Conservation (phyloP, 2,888 invertebrate genomes). For the Rhagophthalmus giganteus region DNA sequence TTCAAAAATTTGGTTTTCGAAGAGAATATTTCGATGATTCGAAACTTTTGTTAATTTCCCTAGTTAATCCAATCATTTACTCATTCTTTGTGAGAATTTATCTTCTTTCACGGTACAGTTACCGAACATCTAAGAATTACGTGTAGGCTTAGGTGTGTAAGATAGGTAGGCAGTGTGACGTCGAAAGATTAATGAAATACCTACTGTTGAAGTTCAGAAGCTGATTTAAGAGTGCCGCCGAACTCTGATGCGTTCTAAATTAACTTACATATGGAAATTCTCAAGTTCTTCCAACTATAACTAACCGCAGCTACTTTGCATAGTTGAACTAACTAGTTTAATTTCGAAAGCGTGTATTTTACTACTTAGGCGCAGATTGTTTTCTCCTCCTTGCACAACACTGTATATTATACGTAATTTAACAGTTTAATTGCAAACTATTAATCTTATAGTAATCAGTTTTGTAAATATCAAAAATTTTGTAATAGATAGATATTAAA, state of each 20-base stretch:
- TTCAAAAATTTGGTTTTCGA: no score
- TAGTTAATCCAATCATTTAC: constrained; percentile 6
- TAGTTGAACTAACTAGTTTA: constrained; percentile 27
- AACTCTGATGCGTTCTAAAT: constrained; percentile 25
- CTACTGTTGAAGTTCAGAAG: constrained; percentile 25
- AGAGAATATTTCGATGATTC: no score
- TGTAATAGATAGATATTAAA: no score
- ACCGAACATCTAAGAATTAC: constrained; percentile 6
- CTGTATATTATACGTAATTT: constrained; percentile 2
- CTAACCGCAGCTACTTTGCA: constrained; percentile 26
- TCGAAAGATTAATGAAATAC: constrained; percentile 26
- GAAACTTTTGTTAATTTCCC: constrained; percentile 1
- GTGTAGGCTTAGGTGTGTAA: no score
- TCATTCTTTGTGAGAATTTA: constrained; percentile 4
- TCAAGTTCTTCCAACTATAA: constrained; percentile 27
- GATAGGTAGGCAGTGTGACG: constrained; percentile 10
- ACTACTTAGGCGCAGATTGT: constrained; percentile 21
- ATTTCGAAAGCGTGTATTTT: constrained; percentile 22
- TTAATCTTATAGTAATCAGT: not conserved
- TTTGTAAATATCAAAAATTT: not conserved
- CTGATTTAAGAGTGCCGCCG: constrained; percentile 24
- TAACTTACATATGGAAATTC: constrained; percentile 30
- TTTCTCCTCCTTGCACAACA: constrained; percentile 11
- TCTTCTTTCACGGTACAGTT: constrained; percentile 7
- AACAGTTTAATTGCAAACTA: not conserved